Evolutionary conservation across 2,797 vertebrate species (phyloP).

Genomic region (Sardinella longiceps): DNA sequence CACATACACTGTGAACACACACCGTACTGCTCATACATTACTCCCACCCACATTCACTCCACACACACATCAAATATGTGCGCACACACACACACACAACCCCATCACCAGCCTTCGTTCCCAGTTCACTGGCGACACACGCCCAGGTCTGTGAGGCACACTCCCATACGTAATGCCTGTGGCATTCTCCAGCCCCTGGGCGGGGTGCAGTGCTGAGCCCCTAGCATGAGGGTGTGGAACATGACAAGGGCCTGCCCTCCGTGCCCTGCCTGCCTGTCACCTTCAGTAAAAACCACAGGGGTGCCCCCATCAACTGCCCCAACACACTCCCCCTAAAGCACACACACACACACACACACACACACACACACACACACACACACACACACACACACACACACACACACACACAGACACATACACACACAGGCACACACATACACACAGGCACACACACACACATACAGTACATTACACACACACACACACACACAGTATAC

Average conservation of each 20-base stretch:
- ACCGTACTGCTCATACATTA: neutral
- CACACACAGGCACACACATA: neutral
- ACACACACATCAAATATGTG: constrained; percentile 20
- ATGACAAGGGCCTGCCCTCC: constrained; percentile 51
- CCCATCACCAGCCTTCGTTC: neutral
- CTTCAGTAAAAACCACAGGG: constrained; percentile 39
- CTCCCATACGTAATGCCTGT: constrained; percentile 61
- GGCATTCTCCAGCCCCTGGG: constrained; percentile 62
- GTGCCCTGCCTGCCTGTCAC: constrained; percentile 36
- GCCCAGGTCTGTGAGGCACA: constrained; percentile 62
- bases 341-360: neutral
- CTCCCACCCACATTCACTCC: constrained; percentile 32
- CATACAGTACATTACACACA: too few species aligned
- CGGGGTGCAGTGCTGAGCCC: constrained; percentile 62
- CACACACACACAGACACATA: neutral
- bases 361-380: constrained; percentile 1
- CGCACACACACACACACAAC: constrained; percentile 19
- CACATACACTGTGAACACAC: constrained; percentile 11
- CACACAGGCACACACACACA: neutral
- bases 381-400: neutral
- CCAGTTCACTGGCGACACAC: constrained; percentile 28
- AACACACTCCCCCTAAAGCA: neutral
- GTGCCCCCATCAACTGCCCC: constrained; percentile 33
- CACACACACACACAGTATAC: neutral
- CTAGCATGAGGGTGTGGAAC: constrained; percentile 63